phyloP scores from a whole-genome alignment of 1,140 invertebrate genomes.

The Drosophila nasuta region DNA sequence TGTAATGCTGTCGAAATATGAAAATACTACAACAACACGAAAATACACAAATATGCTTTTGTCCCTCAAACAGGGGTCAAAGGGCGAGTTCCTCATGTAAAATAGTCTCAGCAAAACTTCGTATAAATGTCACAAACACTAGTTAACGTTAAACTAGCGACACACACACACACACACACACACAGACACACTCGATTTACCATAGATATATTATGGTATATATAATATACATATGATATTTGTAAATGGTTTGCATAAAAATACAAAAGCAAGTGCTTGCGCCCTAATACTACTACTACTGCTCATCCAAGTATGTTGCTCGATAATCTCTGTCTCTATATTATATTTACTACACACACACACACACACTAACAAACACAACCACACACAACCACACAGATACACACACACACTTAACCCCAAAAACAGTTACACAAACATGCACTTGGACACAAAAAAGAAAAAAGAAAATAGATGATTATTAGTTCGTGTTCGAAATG shows the following conservation, averaged over 20 bases:
- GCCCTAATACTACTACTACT: constrained; percentile 33
- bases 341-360: constrained; percentile 17
- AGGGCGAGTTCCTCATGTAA: neutral
- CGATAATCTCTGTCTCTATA: constrained; percentile 44
- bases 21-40: neutral
- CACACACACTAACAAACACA: constrained; percentile 11
- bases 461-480: constrained; percentile 2
- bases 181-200: neutral
- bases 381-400: neutral
- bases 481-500: constrained; percentile 4
- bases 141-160: constrained; percentile 23
- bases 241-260: constrained; percentile 51
- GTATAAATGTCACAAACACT: constrained; percentile 15
- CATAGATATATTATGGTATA: constrained; percentile 12
- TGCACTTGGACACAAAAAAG: neutral
- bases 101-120: constrained; percentile 12
- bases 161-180: neutral
- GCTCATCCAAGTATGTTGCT: constrained; percentile 49
- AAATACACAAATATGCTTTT: neutral
- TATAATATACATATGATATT: constrained; percentile 25
- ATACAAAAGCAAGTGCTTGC: constrained; percentile 46
- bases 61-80: neutral
- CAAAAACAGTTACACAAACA: neutral
- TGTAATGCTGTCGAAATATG: neutral
- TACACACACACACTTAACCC: neutral